Conservation (phyloP, 2,888 invertebrate species). For the Opisthograptis luteolata region DNA sequence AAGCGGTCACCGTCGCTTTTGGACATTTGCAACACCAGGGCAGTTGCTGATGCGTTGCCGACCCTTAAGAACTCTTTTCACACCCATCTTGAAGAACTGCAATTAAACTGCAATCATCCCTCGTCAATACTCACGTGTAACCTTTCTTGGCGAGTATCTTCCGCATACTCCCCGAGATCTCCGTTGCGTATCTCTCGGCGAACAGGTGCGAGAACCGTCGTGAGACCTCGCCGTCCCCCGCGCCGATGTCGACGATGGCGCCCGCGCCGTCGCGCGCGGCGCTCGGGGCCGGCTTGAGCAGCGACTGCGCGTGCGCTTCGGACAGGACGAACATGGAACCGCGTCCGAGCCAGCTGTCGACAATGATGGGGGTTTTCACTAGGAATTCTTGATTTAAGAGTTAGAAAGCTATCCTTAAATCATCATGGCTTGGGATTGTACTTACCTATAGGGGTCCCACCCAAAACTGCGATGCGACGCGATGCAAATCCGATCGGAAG, state of each 20-base stretch:
- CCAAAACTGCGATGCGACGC: no score
- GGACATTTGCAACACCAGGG: no score
- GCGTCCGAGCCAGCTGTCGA: constrained; percentile 89
- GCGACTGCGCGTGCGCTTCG: constrained; percentile 88
- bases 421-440: no score
- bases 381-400: no score
- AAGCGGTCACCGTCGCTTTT: no score
- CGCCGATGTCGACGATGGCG: constrained; percentile 93
- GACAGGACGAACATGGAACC: constrained; percentile 99
- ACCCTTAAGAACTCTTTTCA: no score
- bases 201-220: constrained; percentile 90
- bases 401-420: no score
- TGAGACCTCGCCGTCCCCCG: constrained; percentile 98
- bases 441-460: no score
- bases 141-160: constrained; percentile 90
- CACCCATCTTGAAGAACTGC: no score
- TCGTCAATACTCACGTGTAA: constrained; percentile 88
- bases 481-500: no score
- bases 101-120: no score
- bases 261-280: constrained; percentile 40
- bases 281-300: constrained; percentile 75
- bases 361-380: not conserved
- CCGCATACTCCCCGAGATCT: constrained; percentile 95
- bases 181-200: constrained; percentile 92
- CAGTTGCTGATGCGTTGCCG: no score